A percentile compares a stretch with the other conserved stretches of the same genome.
These are phyloP conservation scores for Cnemophilus loriae DNA, from an alignment of 2,113 vertebrate species.

Conservation along the genomic window DNA sequence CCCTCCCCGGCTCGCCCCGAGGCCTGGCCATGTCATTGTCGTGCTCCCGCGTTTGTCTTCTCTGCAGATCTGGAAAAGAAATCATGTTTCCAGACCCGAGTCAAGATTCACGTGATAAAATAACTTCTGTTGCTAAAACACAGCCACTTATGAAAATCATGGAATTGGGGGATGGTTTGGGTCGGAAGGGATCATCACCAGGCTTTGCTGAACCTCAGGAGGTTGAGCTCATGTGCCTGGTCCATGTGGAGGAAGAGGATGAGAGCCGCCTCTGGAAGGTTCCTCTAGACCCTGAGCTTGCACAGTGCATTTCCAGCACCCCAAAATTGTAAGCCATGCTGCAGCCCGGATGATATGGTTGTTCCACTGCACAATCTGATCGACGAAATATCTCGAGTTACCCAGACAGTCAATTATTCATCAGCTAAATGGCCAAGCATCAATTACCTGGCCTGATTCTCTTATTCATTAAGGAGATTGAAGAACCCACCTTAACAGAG, in stretches of 20 bases:
- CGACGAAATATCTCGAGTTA: conserved; percentile 83
- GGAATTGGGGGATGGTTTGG: not conserved
- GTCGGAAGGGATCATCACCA: not conserved
- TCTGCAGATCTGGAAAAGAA: not conserved
- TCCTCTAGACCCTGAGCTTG: not conserved
- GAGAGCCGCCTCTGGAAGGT: not conserved
- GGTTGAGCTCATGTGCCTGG: not conserved
- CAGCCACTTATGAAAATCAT: not conserved
- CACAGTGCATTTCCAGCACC: conserved; percentile 43
- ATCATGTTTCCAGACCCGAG: not conserved
- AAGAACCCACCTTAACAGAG: conserved; percentile 75
- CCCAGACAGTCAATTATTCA: conserved; percentile 96
- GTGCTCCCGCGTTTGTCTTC: rapidly evolving
- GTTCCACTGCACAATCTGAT: conserved; percentile 85
- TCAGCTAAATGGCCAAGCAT: conserved; percentile 84
- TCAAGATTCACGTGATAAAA: not conserved
- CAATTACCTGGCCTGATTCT: conserved; percentile 91
- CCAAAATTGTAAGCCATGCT: not conserved
- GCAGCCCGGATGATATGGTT: conserved; percentile 61
- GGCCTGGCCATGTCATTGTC: not conserved
- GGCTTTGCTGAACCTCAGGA: not conserved
- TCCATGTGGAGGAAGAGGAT: not conserved
- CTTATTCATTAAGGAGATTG: conserved; percentile 97
- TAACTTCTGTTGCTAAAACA: not conserved
- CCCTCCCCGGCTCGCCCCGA: not conserved